phyloP scores from a whole-genome alignment of 2,888 invertebrate genomes.

The Caenorhabditis panamensis region DNA sequence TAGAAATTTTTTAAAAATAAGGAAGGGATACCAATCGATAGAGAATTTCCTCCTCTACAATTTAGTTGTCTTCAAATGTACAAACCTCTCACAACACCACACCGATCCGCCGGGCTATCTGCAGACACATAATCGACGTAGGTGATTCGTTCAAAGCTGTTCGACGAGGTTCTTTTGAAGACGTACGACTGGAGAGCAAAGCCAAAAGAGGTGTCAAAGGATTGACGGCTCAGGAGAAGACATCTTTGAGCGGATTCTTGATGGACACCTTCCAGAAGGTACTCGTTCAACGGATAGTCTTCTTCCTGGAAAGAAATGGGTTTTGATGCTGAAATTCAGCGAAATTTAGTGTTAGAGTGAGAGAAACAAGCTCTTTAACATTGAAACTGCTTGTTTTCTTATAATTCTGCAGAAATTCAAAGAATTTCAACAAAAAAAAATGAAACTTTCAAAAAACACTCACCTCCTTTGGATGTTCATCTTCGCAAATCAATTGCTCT shows the following conservation, averaged over 20 bases:
- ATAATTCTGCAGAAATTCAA: too few species aligned
- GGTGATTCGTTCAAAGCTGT: constrained; percentile 95
- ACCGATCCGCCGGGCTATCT: constrained; percentile 92
- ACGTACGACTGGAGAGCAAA: constrained; percentile 97
- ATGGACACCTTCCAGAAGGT: constrained; percentile 41
- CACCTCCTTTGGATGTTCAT: constrained; percentile 34
- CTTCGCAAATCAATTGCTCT: constrained; percentile 30
- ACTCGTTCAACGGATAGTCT: constrained; percentile 43
- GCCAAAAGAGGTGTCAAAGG: constrained; percentile 92
- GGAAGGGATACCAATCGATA: too few species aligned
- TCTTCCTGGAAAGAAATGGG: constrained; percentile 24
- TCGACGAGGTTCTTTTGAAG: constrained; percentile 94
- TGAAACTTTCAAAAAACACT: too few species aligned
- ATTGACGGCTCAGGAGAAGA: constrained; percentile 87
- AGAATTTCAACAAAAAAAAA: too few species aligned
- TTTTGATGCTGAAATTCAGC: too few species aligned
- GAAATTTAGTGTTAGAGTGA: too few species aligned
- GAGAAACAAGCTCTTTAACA: too few species aligned
- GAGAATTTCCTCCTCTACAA: too few species aligned
- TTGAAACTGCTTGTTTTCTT: too few species aligned
- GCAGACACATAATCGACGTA: constrained; percentile 96
- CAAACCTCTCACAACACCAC: constrained; percentile 92
- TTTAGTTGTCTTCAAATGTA: neutral
- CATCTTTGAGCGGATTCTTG: constrained; percentile 53
- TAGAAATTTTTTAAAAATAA: neutral